A percentile compares a stretch with the other conserved stretches of the same genome.
Conservation (phyloP, 2,797 vertebrate species). For the Sebastes steindachneri region DNA sequence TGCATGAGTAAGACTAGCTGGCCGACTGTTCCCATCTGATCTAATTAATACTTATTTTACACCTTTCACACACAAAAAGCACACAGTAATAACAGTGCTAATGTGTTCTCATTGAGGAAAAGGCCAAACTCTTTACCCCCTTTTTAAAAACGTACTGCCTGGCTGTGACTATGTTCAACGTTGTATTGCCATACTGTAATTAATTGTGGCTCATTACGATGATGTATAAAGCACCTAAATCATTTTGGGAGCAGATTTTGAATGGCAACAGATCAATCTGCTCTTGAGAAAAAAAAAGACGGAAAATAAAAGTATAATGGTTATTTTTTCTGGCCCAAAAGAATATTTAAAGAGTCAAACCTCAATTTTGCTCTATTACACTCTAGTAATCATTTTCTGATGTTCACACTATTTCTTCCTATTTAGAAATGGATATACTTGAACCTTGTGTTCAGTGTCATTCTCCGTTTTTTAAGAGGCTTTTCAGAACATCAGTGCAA, state of each 20-base stretch:
- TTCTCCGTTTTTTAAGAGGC: constrained; percentile 1
- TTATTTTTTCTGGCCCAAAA: constrained; percentile 34
- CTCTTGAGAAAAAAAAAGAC: constrained; percentile 2
- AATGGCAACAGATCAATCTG: constrained; percentile 1
- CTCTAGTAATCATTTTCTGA: constrained; percentile 7
- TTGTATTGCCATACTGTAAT: constrained; percentile 41
- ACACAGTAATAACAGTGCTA: constrained; percentile 57
- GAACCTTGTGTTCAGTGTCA: neutral
- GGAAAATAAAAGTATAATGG: constrained; percentile 16
- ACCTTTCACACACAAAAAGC: constrained; percentile 66
- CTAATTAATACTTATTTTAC: constrained; percentile 76
- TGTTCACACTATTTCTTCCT: neutral
- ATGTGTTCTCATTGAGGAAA: constrained; percentile 64
- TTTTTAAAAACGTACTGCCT: constrained; percentile 44
- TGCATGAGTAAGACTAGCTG: constrained; percentile 69
- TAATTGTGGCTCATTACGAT: constrained; percentile 55
- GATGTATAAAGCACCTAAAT: constrained; percentile 55
- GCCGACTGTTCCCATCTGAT: constrained; percentile 73
- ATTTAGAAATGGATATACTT: constrained; percentile 6
- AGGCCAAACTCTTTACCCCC: constrained; percentile 23
- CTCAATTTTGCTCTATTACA: constrained; percentile 8
- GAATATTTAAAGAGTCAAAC: constrained; percentile 19
- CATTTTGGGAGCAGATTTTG: constrained; percentile 39
- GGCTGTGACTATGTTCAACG: constrained; percentile 30
- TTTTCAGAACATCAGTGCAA: constrained; percentile 30